Base-by-base conservation (phyloP, 2,113 vertebrate genomes). In the Pelusios castaneus region DNA sequence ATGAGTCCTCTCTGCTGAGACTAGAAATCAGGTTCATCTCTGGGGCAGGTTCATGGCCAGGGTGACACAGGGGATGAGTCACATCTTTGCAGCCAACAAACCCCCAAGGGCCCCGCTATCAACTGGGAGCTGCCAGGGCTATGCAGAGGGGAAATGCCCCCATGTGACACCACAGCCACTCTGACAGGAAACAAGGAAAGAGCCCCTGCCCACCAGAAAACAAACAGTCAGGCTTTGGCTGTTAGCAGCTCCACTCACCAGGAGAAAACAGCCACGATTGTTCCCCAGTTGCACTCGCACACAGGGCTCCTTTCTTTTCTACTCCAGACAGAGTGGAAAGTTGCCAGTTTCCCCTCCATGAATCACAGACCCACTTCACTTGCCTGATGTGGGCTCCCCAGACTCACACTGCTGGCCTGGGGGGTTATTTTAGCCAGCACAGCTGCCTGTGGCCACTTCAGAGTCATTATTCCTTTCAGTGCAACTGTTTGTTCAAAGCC, bases 381-480 rank as follows among this genome's bases (percentile, higher is more conserved):
- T 29, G 52, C 38, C 56, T 43, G n/a, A 14, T 1, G 2, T 31
- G 25, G 14, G 8, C 47, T 41, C 38, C 60, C 5, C 3, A 2
- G 2, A 5, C 41, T 1, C 8, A 14, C 11, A 0, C 4, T 73
- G 0, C 45, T 9, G 45, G 58, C 55, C 43, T 0, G 70, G 2
- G 34, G 45, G 38, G 79, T 58, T 41, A 67, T 11, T 1, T 7
- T 11, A 55, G 73, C 79, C 80, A 47, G 76, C 21, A 73, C 31
- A 89, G 34, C 45, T 55, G 8, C 43, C 8, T 1, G 38, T 22
- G 54, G 45, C 60, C 82, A n/a, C 80, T 76, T 76, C 47, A 56
- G 49, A 56, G 75, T 52, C 3, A 1, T 38, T 4, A 5, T 41
- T 51, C 19, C 5, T 60, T 84, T 47, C 58, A 8, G 10, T 7